Conservation (phyloP, 53 echinoderm and acorn worm genomes). For the Luidia sarsii region DNA sequence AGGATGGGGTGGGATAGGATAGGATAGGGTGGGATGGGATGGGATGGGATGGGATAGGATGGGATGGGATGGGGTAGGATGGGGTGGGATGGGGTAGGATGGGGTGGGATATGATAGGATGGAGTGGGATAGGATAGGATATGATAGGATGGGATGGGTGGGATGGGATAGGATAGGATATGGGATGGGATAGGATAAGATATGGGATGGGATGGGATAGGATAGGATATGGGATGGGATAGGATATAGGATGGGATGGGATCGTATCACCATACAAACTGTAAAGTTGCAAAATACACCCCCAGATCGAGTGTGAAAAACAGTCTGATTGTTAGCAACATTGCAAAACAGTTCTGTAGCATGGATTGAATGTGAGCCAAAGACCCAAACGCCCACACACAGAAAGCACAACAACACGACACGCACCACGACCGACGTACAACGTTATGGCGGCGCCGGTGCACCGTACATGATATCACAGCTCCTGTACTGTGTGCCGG, state of each 20-base stretch:
- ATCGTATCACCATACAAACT: too few species aligned
- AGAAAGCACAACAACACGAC: too few species aligned
- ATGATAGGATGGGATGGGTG: slow-evolving; percentile 14
- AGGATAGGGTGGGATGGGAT: slow-evolving; percentile 8
- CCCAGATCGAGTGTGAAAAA: too few species aligned
- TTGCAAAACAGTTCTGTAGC: too few species aligned
- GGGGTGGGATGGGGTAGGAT: slow-evolving; percentile 19
- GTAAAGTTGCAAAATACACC: too few species aligned
- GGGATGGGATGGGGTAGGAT: slow-evolving; percentile 26
- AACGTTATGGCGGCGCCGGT: too few species aligned
- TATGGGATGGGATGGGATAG: slow-evolving; percentile 5
- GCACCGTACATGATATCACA: too few species aligned
- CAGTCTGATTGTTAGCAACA: too few species aligned
- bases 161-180: slow-evolving; percentile 25
- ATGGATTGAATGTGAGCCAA: too few species aligned
- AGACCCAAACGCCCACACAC: too few species aligned
- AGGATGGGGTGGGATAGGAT: slow-evolving; percentile 19
- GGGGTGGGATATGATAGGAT: not conserved
- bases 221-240: slow-evolving; percentile 16
- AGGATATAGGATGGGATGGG: not conserved
- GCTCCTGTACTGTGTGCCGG: too few species aligned
- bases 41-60: slow-evolving; percentile 30
- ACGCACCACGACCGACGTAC: too few species aligned
- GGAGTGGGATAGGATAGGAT: slow-evolving; percentile 1
- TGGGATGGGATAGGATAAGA: slow-evolving; percentile 19